Evolutionary conservation across 2,113 vertebrate genomes (phyloP).

Genomic region (Rhinopomastus cyanomelas): DNA sequence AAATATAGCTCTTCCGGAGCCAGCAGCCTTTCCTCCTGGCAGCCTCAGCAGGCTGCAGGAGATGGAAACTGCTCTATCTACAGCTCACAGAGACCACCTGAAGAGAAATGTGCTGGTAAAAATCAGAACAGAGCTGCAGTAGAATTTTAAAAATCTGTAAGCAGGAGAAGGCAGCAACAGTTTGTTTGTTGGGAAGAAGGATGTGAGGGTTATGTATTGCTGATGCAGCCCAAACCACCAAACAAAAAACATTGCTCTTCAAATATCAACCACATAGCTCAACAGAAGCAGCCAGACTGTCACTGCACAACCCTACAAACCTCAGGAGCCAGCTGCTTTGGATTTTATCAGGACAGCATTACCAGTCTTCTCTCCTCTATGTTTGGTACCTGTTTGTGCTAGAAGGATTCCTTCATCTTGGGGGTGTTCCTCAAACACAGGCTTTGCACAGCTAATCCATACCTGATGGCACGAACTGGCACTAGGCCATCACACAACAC

Average conservation of each 20-base stretch:
- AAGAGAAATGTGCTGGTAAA: neutral
- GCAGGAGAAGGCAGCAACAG: neutral
- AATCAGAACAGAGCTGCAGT: neutral
- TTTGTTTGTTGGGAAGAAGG: neutral
- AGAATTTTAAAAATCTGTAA: neutral
- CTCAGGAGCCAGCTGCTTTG: neutral
- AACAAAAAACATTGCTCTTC: neutral
- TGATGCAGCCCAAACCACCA: neutral
- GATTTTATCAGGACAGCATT: neutral
- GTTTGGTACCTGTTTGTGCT: neutral
- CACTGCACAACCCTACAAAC: neutral
- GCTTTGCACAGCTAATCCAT: neutral
- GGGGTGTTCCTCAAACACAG: neutral
- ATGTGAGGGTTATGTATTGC: neutral
- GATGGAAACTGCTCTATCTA: slow-evolving; percentile 4
- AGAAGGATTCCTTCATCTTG: neutral
- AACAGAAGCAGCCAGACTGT: neutral
- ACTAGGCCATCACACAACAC: neutral
- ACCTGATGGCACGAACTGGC: neutral
- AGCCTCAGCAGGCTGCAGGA: neutral
- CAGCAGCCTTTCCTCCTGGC: neutral
- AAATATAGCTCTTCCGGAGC: neutral
- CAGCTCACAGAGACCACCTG: neutral
- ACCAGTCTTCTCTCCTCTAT: neutral
- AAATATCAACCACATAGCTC: neutral